phyloP scores from a whole-genome alignment of 2,888 invertebrate species.

The Tetanocera ferruginea region DNA sequence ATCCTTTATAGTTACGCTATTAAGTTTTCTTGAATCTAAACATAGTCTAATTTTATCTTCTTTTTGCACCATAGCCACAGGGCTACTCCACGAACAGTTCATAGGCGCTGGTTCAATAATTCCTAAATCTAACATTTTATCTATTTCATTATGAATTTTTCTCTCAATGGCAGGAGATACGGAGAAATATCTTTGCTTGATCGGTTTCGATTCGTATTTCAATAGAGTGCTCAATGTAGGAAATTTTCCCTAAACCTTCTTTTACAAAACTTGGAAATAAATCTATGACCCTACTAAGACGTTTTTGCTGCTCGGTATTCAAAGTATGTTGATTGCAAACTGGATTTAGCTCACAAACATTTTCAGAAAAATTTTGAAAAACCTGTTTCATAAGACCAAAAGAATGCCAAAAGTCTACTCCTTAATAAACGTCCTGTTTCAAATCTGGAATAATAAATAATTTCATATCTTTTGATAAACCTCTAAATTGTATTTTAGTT shows the following conservation, averaged over 20 bases:
- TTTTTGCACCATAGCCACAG: too few relatives aligned
- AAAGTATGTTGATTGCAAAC: background rate
- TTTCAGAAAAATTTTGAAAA: background rate
- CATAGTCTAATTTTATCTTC: too few relatives aligned
- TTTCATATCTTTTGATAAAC: conserved; percentile 19
- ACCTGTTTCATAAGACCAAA: conserved; percentile 22
- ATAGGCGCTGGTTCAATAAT: conserved; percentile 49
- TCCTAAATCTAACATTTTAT: conserved; percentile 52
- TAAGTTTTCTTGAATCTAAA: too few relatives aligned
- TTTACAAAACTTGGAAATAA: conserved; percentile 18
- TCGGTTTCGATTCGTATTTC: conserved; percentile 34
- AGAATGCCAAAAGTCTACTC: conserved; percentile 36
- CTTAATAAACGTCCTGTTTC: conserved; percentile 36
- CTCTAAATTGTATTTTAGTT: conserved; percentile 19
- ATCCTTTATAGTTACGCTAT: too few relatives aligned
- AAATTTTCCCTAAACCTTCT: conserved; percentile 41
- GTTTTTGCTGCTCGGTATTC: background rate
- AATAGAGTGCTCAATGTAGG: conserved; percentile 38
- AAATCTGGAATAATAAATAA: conserved; percentile 32
- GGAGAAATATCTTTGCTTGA: conserved; percentile 41
- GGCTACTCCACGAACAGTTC: too few relatives aligned
- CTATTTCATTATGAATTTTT: conserved; percentile 53
- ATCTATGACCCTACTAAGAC: too few relatives aligned
- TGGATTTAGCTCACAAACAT: background rate
- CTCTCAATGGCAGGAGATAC: conserved; percentile 49